Percentiles rank a stretch among this genome's conserved stretches.
Conservation (phyloP, 2,888 invertebrate species). For the Crossocerus cetratus region DNA sequence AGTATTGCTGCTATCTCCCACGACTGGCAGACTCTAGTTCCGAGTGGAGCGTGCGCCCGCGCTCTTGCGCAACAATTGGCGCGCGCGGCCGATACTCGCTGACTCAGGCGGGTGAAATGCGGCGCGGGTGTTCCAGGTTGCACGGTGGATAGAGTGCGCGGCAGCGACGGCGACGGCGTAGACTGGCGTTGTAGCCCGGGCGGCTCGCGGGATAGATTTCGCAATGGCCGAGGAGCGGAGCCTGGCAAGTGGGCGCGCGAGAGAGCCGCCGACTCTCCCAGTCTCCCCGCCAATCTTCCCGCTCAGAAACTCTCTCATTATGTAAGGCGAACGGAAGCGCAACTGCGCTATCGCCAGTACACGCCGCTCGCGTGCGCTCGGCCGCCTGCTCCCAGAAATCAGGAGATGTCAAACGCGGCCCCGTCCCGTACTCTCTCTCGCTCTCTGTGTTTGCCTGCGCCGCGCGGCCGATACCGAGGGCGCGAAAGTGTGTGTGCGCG, state of each 20-base stretch:
- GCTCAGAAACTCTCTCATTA: too few relatives aligned
- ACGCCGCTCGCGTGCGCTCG: too few relatives aligned
- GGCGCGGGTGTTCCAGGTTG: conserved; percentile 58
- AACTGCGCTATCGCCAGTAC: too few relatives aligned
- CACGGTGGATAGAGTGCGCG: background rate
- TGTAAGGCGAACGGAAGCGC: too few relatives aligned
- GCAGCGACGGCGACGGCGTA: conserved; percentile 8
- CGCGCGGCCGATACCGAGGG: too few relatives aligned
- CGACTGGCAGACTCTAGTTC: conserved; percentile 12
- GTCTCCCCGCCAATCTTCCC: background rate
- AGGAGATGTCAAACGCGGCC: too few relatives aligned
- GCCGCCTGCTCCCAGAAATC: too few relatives aligned
- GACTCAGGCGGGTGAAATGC: conserved; percentile 67
- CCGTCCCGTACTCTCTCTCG: too few relatives aligned
- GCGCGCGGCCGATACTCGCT: conserved; percentile 42
- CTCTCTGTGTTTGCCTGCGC: too few relatives aligned
- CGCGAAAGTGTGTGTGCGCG: too few relatives aligned
- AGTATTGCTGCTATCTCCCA: background rate
- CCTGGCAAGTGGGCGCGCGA: too few relatives aligned
- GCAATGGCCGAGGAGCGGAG: background rate
- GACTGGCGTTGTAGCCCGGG: conserved; percentile 9
- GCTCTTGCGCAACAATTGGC: conserved; percentile 47
- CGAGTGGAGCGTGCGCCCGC: conserved; percentile 7
- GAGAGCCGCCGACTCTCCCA: background rate
- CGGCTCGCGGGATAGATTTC: conserved; percentile 27